phyloP scores from a whole-genome alignment of 2,113 vertebrate genomes.

The Lagopus muta region DNA sequence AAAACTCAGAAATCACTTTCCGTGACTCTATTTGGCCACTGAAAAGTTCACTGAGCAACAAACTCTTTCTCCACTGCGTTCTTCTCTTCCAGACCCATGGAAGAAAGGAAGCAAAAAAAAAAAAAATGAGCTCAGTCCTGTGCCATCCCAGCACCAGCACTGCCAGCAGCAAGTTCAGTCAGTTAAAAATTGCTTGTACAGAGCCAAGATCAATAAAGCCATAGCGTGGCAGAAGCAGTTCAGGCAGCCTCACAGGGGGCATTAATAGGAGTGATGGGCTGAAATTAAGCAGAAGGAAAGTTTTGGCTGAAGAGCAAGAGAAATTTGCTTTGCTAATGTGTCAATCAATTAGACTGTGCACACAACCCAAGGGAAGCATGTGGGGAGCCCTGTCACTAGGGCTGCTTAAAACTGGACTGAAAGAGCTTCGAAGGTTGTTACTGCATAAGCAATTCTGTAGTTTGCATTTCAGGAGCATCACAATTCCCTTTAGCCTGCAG shows the following conservation, averaged over 20 bases:
- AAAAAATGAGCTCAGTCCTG: background rate
- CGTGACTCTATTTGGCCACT: background rate
- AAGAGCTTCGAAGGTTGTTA: constrained; percentile 22
- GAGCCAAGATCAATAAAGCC: constrained; percentile 46
- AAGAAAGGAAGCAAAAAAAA: background rate
- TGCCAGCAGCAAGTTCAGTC: background rate
- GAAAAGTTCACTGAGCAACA: background rate
- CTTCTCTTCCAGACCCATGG: background rate
- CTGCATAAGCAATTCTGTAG: constrained; percentile 20
- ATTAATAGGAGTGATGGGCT: constrained; percentile 57
- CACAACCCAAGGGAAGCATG: constrained; percentile 12
- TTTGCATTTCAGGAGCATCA: background rate
- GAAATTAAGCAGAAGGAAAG: constrained; percentile 67
- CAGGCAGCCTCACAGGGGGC: background rate
- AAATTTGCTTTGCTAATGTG: constrained; percentile 73
- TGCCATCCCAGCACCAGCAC: background rate
- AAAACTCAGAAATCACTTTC: background rate
- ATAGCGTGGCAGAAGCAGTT: background rate
- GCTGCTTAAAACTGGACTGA: constrained; percentile 35
- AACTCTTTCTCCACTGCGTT: background rate
- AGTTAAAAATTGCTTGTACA: background rate
- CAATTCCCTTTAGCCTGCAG: background rate
- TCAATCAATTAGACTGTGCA: constrained; percentile 57
- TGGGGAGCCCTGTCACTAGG: constrained; percentile 29
- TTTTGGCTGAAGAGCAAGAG: constrained; percentile 61